Base-by-base conservation (phyloP, 2,797 vertebrate species). In the Pipistrellus kuhlii region DNA sequence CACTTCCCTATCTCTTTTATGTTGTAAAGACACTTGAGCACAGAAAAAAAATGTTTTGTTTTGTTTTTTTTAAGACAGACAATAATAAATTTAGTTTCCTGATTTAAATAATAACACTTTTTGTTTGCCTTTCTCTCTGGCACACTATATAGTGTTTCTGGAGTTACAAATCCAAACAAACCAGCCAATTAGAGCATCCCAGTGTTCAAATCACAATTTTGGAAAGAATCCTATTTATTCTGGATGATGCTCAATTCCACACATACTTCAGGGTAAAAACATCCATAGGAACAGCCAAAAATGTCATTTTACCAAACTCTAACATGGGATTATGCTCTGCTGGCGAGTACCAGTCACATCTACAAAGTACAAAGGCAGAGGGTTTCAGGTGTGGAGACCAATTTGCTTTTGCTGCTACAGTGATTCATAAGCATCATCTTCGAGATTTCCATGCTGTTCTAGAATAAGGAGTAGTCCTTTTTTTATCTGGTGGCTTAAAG, bases 401-500 rank as follows among this genome's bases (percentile, higher is more conserved):
- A 94, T 64, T 72, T 46, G 96, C 92, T 97, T 97, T 62, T 92
- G 96, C 95, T 94, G 96, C 91, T 77, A 69, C 35, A 85, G 91
- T 71, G 83, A 75, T 32, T 95, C 93, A 59, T 1, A 75, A 95
- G 68, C 96, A 98, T 98, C 98, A 98, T 98, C 98, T 98, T 96
- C 98, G 98, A 62, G 98, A 98, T 64, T 98, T 98, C 98, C 98
- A 98, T 59, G 98, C 98, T 95, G 98, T 98, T 98, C 99, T 99
- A 94, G 98, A 98, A 97, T 99, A 99, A 76, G 99, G 99, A 97
- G 99, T 98, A 98, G 99, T 99, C 98, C 99, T 99, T 97, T 99
- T 99, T 98, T 99, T 99, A 95, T 99, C 99, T 0, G 99, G 98
- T 1, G 99, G 99, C 94, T 99, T 99, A 98, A 99, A 99, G 98